These are phyloP conservation scores for Heliconius congener DNA, from an alignment of 1,140 invertebrate species.

Conservation along the genomic window DNA sequence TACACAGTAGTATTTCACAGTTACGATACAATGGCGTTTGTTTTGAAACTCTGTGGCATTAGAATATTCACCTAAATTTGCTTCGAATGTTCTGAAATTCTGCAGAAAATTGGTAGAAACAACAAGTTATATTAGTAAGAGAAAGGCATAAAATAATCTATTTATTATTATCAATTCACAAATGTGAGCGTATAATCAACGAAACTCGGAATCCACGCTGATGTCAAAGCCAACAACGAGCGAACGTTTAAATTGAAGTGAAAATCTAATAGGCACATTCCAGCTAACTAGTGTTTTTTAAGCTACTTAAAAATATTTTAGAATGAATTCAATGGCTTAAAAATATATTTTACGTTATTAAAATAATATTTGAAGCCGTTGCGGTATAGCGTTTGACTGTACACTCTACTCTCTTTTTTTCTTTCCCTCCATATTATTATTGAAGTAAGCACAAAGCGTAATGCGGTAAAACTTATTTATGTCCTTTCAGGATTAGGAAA, in stretches of 20 bases:
- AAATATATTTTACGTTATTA: no score
- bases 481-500: no score
- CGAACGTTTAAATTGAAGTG: conserved; percentile 5
- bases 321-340: neutral
- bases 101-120: neutral
- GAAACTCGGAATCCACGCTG: neutral
- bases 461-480: no score
- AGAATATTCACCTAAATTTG: no score
- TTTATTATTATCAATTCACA: neutral
- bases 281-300: neutral
- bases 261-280: conserved; percentile 6
- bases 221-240: conserved; percentile 5
- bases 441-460: no score
- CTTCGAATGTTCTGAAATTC: neutral
- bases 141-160: conserved; percentile 1
- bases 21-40: no score
- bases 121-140: neutral
- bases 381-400: no score
- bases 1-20: no score
- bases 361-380: no score
- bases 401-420: no score
- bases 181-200: neutral
- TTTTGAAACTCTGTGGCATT: no score
- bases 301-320: neutral
- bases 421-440: no score